Conservation (phyloP, 1,140 invertebrate genomes). For the Drosophila tsacasi region DNA sequence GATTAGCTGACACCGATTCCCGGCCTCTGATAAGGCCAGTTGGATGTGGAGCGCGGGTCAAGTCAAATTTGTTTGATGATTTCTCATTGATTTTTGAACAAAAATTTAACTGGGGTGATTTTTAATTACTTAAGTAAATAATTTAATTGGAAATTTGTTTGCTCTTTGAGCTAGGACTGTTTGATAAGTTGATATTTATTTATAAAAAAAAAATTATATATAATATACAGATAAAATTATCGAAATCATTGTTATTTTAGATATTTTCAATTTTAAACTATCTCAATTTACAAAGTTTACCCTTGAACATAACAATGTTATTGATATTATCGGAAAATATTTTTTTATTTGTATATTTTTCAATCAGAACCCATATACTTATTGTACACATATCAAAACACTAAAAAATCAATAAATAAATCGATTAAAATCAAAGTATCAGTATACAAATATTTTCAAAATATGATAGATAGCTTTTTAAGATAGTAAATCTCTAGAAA, state of each 20-base stretch:
- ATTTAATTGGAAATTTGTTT: not conserved
- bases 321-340: too few relatives aligned
- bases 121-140: not conserved
- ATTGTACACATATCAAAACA: not conserved
- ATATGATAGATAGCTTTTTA: not conserved
- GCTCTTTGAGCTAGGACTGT: not conserved
- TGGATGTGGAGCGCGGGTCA: conserved; percentile 3
- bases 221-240: not conserved
- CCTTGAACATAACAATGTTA: too few relatives aligned
- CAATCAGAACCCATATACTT: too few relatives aligned
- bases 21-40: conserved; percentile 28
- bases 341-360: too few relatives aligned
- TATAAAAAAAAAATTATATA: not conserved
- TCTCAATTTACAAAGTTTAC: too few relatives aligned
- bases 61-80: conserved; percentile 9
- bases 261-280: too few relatives aligned
- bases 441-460: not conserved
- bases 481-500: not conserved
- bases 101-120: not conserved
- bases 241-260: too few relatives aligned
- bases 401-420: not conserved
- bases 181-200: not conserved
- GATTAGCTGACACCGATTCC: conserved; percentile 49
- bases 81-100: not conserved
- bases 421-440: not conserved